Percentiles rank a stretch among this genome's conserved stretches.
These are phyloP conservation scores for Aphidoletes aphidimyza DNA, from an alignment of 2,888 invertebrate species.

Conservation along the genomic window DNA sequence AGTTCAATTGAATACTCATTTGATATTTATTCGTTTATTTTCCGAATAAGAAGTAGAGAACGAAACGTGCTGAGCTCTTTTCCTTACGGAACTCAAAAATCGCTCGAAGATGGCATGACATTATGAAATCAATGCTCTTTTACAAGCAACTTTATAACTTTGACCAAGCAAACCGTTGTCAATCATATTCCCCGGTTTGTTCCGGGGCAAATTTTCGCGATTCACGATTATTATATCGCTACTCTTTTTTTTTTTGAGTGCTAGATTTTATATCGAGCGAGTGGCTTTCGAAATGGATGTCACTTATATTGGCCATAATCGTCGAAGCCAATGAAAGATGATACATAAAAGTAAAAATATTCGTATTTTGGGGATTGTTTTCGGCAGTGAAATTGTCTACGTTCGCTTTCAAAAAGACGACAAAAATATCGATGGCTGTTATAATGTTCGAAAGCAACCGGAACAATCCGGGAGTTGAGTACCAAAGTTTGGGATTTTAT, in stretches of 20 bases:
- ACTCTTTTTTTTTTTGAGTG: too few relatives aligned
- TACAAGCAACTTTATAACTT: too few relatives aligned
- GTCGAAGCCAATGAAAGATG: neutral
- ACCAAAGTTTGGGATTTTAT: neutral
- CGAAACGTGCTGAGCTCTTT: too few relatives aligned
- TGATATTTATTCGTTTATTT: conserved; percentile 31
- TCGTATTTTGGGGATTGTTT: neutral
- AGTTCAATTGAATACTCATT: conserved; percentile 18
- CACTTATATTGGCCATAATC: neutral
- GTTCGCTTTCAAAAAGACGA: too few relatives aligned
- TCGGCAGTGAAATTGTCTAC: neutral
- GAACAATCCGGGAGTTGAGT: neutral
- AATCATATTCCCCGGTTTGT: too few relatives aligned
- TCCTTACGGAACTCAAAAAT: too few relatives aligned
- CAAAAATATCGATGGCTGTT: neutral
- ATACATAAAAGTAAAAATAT: neutral
- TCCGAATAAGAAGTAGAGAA: too few relatives aligned
- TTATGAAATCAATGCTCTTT: too few relatives aligned
- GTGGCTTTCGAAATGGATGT: neutral
- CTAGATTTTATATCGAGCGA: neutral
- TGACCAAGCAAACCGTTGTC: too few relatives aligned
- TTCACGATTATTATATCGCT: too few relatives aligned
- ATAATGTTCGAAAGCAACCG: neutral
- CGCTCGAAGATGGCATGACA: too few relatives aligned
- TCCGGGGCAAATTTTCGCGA: too few relatives aligned